Evolutionary conservation across 2,888 invertebrate genomes (phyloP), one percentile per base, ranked within the genome.

Genomic region (Dicyrtomina minuta): DNA sequence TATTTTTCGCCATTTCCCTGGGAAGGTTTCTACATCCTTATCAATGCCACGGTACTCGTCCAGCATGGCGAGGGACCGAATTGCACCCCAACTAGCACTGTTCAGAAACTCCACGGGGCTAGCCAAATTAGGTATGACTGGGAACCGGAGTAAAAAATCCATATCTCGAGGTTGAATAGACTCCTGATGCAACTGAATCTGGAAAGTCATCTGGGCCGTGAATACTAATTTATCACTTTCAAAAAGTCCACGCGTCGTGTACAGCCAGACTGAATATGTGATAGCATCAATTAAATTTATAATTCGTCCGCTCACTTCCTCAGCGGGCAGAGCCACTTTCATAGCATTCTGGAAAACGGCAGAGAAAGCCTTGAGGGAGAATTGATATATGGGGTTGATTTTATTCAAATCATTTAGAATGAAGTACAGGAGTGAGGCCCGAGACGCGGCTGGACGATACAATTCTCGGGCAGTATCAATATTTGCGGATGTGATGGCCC

Each of bases 191-290:
- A 93, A 86, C 27, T 96, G 86, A 76, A 96, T 91, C 87, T 92
- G 92, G 82, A 97, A 96, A 12, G 95, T 90, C 93, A 96, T 95
- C 84, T 96, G 96, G 1, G 94, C 91, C 4, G 93, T 91, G 83
- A 96, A 96, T 80, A 96, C 96, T 68, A 97, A 87, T 83, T 97
- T 97, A 82, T 97, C 96, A 79, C 92, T 93, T 83, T 97, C 96
- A 82, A 97, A 97, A 58, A 97, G 85, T 15, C 97, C 96, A 79
- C 96, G 84, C 0, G 92, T 91, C 3, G 96, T 96, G 83, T 97
- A 97, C 82, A 93, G 91, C 81, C 93, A 97, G 1, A 97, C 95
- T 1, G 93, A 93, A 82, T 91, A 94, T 41, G 93, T 92, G 79
- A 97, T 96, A 81, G 92, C 92, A 80, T 96, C 95, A 78, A 96